Evolutionary conservation across 2,797 vertebrate genomes (phyloP), one percentile per base, ranked within the genome.

Genomic region (Podargus strigoides): DNA sequence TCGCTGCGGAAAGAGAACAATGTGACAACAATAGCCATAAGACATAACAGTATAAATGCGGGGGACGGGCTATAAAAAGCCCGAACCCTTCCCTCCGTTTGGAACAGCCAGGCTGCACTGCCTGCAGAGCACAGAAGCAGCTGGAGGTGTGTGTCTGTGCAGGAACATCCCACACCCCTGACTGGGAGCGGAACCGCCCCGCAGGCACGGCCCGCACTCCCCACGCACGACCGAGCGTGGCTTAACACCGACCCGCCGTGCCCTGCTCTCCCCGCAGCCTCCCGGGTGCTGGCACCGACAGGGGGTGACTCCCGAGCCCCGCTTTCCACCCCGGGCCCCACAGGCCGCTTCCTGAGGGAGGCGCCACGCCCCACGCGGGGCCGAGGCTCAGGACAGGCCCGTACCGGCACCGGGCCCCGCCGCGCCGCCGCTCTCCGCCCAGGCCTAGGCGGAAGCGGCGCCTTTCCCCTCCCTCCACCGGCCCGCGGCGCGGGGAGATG

Each of bases 1-100:
- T 99, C 7, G 83, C 91, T 94, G 64, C 26, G 19, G 28, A n/a
- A 50, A 39, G 42, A 13, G 12, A 50, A 10, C 15, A 39, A 36
- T 10, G 16, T 1, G 69, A 7, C 4, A 6, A 44, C 30, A 3
- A 3, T 4, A 26, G 26, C 18, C 30, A 22, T 6, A 7, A 4
- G 66, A 12, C 21, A 4, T 37, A 2, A 14, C 27, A 42, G 27
- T n/a, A 36, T 59, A 69, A 49, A 24, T 44, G 11, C 0, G 1
- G n/a, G 6, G 27, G 28, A 3, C 0, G 3, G 42, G 50, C 30
- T 47, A 30, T 12, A 36, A 26, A 78, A 66, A 22, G 9, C 32
- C 28, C 1, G 0, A 62, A 30, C 10, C 36, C 7, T 14, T 37
- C 32, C n/a, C n/a, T 2, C 21, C 23, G 3, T 10, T 20, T 14